Percentiles rank a stretch among this genome's conserved stretches.
phyloP scores from a whole-genome alignment of 1,140 invertebrate genomes.

The Condylostylus longicornis region DNA sequence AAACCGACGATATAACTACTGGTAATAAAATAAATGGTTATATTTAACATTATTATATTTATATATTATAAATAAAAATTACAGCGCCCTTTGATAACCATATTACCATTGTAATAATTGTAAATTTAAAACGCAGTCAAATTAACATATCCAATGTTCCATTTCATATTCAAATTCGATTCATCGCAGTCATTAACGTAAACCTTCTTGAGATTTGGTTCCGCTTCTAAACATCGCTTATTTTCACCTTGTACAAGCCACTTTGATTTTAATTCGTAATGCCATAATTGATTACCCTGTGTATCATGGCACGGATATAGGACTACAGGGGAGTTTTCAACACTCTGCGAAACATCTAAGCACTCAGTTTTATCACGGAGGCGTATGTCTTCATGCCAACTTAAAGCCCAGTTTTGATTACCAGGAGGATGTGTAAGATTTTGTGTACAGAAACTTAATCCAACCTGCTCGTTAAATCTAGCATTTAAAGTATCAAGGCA shows the following conservation, averaged over 20 bases:
- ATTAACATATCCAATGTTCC: slow-evolving; percentile 23
- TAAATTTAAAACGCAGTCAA: no score
- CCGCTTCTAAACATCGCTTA: slow-evolving; percentile 14
- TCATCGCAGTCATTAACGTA: slow-evolving; percentile 13
- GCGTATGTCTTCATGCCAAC: slow-evolving; percentile 81
- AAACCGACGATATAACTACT: no score
- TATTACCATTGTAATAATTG: no score
- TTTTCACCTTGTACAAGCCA: slow-evolving; percentile 13
- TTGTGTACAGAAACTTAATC: slow-evolving; percentile 36
- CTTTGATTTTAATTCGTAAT: slow-evolving; percentile 49
- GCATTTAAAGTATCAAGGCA: slow-evolving; percentile 59
- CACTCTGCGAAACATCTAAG: slow-evolving; percentile 68
- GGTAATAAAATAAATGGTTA: no score
- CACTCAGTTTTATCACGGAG: slow-evolving; percentile 59
- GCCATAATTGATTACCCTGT: slow-evolving; percentile 85
- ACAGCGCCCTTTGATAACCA: no score
- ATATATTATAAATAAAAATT: no score
- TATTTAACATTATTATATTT: no score
- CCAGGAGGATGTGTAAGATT: slow-evolving; percentile 33
- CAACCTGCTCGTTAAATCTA: slow-evolving; percentile 42
- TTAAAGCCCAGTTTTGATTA: slow-evolving; percentile 52
- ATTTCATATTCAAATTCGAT: slow-evolving; percentile 12
- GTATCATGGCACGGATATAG: slow-evolving; percentile 64
- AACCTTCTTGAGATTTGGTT: not conserved
- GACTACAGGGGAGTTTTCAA: slow-evolving; percentile 50